phyloP scores from a whole-genome alignment of 2,888 invertebrate genomes.

The Drosophila anceps region DNA sequence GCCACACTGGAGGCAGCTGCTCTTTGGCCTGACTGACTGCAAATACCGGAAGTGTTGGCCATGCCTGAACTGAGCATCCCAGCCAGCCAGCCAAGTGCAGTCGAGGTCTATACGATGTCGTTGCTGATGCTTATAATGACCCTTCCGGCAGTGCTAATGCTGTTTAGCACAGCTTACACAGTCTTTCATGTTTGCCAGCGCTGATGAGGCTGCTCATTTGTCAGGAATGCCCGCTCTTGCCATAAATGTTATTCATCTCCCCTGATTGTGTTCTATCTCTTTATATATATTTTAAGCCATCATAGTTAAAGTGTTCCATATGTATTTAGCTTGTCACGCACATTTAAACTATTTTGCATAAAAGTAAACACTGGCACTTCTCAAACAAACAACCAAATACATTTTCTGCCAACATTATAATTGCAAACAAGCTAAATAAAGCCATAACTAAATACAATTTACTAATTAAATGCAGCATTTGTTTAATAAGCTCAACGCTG shows the following conservation, averaged over 20 bases:
- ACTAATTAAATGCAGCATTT: conserved; percentile 9
- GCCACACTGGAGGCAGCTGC: conserved; percentile 2
- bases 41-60: conserved; percentile 18
- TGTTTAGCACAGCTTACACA: neutral
- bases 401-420: neutral
- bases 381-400: neutral
- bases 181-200: conserved; percentile 4
- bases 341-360: neutral
- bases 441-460: conserved; percentile 2
- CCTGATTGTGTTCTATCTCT: neutral
- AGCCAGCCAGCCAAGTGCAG: neutral
- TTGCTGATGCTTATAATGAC: conserved; percentile 3
- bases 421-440: conserved; percentile 2
- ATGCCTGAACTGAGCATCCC: neutral
- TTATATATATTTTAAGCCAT: neutral
- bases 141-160: conserved; percentile 6
- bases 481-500: conserved; percentile 1
- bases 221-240: neutral
- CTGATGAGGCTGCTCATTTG: conserved; percentile 12
- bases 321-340: neutral
- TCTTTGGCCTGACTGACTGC: conserved; percentile 1
- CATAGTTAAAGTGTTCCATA: neutral
- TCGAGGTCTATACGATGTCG: neutral
- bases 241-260: neutral
- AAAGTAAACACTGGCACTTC: conserved; percentile 1